Percentiles rank a stretch among this genome's conserved stretches.
These are phyloP conservation scores for Cheilosia soror DNA, from an alignment of 2,888 invertebrate species.

Conservation along the genomic window DNA sequence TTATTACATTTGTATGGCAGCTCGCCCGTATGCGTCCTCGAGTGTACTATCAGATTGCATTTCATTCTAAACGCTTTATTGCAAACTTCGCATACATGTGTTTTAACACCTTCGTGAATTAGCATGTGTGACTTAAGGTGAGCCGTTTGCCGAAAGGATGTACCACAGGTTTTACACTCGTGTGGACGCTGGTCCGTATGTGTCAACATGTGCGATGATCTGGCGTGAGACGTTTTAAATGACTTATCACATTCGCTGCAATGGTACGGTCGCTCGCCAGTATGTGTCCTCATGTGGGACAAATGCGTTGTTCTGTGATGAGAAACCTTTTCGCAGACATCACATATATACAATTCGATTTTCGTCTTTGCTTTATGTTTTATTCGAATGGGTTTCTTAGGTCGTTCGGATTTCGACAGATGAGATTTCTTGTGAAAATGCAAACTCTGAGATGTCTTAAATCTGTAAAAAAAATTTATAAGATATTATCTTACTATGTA, in stretches of 20 bases:
- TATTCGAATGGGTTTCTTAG: conserved; percentile 1
- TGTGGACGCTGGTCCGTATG: conserved; percentile 77
- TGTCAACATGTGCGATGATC: conserved; percentile 75
- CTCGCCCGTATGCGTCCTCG: conserved; percentile 75
- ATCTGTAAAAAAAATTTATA: conserved; percentile 61
- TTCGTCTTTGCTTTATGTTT: conserved; percentile 32
- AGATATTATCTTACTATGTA: not conserved
- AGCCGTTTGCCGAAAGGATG: conserved; percentile 75
- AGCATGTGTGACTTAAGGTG: conserved; percentile 77
- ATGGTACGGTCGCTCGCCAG: conserved; percentile 76
- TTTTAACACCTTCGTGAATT: conserved; percentile 73
- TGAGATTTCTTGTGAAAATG: conserved; percentile 71
- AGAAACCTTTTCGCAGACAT: conserved; percentile 75
- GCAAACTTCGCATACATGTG: conserved; percentile 76
- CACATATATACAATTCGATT: conserved; percentile 51
- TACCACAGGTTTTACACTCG: conserved; percentile 75
- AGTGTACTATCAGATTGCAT: conserved; percentile 70
- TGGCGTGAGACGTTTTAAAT: conserved; percentile 76
- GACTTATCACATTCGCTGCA: conserved; percentile 76
- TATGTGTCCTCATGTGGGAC: conserved; percentile 77
- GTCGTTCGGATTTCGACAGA: conserved; percentile 8
- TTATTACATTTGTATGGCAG: conserved; percentile 75
- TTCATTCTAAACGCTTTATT: conserved; percentile 75
- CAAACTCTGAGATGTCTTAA: conserved; percentile 73
- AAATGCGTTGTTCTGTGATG: conserved; percentile 75